Evolutionary conservation across 1,140 invertebrate species (phyloP), one percentile per base, ranked within the genome.

Genomic region (Eupristina koningsbergeri): DNA sequence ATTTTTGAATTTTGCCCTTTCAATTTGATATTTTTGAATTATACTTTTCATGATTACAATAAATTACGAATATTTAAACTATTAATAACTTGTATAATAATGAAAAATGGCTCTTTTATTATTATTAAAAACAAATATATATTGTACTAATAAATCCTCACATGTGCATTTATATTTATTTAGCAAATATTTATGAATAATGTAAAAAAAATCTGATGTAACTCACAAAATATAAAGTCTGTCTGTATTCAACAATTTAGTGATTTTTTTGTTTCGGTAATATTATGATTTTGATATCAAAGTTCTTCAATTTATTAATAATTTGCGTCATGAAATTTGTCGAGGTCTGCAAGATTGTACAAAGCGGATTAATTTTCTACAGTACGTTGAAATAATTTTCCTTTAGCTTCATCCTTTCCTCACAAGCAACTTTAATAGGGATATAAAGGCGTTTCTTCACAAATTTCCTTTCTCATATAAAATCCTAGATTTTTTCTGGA

Each of bases 311-410:
- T 8, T 6, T 11, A 53, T 69, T 45, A 15, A 19, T 29, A 36
- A 71, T 69, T 80, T 53, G 69, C 26, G 11, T 22, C 39, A 34
- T 39, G 15, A 61, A 78, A 67, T 67, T 79, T 36, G 31, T 45
- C 29, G 29, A 19, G 45, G 36, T 41, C 58, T 26, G 11, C 3
- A 53, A 39, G 36, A 79, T 79, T 74, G 53, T 67, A 50, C 76
- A 84, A 84, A 84, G 78, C 76, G 87, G 88, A 89, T 88, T 89
- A 89, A 89, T 89, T 89, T 89, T 84, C 85, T 86, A 83, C 63
- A 75, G 77, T 63, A 88, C 87, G 85, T 85, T 80, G 86, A 88
- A 89, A 89, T 87, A 86, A 87, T 89, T 88, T 85, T 80, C 80
- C 31, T 58, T 26, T 69, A 15, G 22, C 73, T 45, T 58, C 58